phyloP scores from a whole-genome alignment of 2,888 invertebrate species.

The Andrena flavipes region DNA sequence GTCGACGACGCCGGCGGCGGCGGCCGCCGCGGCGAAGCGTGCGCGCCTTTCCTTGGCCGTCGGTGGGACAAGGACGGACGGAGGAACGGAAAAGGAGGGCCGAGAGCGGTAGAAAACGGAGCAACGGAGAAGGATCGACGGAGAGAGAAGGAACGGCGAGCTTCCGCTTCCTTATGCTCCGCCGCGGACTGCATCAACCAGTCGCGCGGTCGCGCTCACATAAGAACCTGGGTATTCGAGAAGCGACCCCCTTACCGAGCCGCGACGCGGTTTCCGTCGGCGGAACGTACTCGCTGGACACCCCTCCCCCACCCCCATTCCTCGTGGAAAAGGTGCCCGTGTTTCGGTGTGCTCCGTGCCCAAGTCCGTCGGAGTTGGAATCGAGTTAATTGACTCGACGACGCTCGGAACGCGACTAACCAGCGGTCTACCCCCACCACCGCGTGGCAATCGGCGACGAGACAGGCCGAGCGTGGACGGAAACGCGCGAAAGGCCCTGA shows the following conservation, averaged over 20 bases:
- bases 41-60: constrained; percentile 83
- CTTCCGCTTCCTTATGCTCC: constrained; percentile 85
- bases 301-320: too few species aligned
- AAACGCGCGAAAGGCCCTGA: constrained; percentile 43
- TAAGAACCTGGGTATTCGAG: constrained; percentile 79
- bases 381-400: constrained; percentile 46
- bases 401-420: constrained; percentile 63
- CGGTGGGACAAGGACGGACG: constrained; percentile 62
- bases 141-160: constrained; percentile 80
- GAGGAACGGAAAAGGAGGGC: constrained; percentile 35
- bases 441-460: constrained; percentile 35
- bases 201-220: constrained; percentile 84
- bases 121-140: constrained; percentile 63
- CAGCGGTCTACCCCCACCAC: constrained; percentile 65
- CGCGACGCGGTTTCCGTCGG: constrained; percentile 61
- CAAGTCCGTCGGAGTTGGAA: not conserved
- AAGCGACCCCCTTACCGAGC: constrained; percentile 68
- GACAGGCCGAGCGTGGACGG: constrained; percentile 35
- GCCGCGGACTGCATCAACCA: constrained; percentile 84
- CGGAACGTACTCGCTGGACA: constrained; percentile 57
- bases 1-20: constrained; percentile 74
- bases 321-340: constrained; percentile 13
- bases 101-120: constrained; percentile 56
- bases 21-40: constrained; percentile 83
- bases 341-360: constrained; percentile 30